Evolutionary conservation across 1,140 invertebrate genomes (phyloP).

Genomic region (Arion vulgaris): DNA sequence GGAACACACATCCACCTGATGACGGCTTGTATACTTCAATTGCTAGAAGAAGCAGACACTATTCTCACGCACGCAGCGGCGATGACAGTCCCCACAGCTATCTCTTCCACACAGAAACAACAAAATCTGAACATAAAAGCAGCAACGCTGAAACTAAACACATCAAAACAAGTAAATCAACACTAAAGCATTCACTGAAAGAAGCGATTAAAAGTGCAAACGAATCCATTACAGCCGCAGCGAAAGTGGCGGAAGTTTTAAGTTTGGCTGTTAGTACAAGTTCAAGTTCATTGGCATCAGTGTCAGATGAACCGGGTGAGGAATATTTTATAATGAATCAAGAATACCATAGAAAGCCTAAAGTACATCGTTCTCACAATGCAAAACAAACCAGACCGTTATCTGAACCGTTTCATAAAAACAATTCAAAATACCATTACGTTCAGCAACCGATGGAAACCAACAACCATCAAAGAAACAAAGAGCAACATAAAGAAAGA

Average conservation of each 20-base stretch:
- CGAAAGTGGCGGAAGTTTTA: background rate
- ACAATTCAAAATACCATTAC: background rate
- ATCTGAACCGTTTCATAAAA: background rate
- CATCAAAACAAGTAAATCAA: background rate
- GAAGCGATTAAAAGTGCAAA: background rate
- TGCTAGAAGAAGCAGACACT: background rate
- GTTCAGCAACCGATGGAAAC: background rate
- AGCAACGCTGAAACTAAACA: background rate
- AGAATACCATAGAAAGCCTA: background rate
- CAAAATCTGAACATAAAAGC: background rate
- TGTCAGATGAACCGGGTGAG: background rate
- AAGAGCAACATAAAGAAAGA: background rate
- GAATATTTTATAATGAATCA: background rate
- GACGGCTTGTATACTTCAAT: background rate
- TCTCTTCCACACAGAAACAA: background rate
- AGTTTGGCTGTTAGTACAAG: background rate
- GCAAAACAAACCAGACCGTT: background rate
- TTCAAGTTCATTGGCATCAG: background rate
- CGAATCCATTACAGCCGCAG: background rate
- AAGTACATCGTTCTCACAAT: background rate
- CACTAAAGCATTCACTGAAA: background rate
- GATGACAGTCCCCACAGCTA: background rate
- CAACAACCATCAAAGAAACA: background rate
- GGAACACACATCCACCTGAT: background rate
- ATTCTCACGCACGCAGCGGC: background rate